Evolutionary conservation across 1,140 invertebrate genomes (phyloP), one percentile per base, ranked within the genome.

Genomic region (Drosophila funebris): DNA sequence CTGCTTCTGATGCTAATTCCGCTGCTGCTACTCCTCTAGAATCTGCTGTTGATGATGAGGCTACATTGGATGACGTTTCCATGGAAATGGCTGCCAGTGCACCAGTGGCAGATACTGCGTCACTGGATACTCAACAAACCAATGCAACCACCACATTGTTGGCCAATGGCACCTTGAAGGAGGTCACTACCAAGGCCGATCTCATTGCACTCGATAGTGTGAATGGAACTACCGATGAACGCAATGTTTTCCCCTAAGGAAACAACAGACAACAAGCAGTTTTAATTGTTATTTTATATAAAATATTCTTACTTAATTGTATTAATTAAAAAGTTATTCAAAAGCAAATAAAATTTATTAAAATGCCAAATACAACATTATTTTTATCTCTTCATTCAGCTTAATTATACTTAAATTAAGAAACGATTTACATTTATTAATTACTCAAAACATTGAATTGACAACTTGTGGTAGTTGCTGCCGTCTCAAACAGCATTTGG

Each of bases 191-290:
- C 48, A 69, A 69, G 7, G 58, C 60, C 3, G 50, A 70, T 16
- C 67, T 70, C 1, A 46, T 70, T 37, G 67, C 31, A 4, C 67
- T 43, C 5, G 50, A 54, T 3, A 37, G 16, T n/a, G 16, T 63
- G 0, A 70, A 70, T n/a, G 60, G 22, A 11, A 56, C 67, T 8
- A 14, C 8, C n/a, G n/a, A 54, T 1, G 33, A 20, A 6, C 11
- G 6, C 27, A 44, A 36, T 6, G 14, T 62, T 11, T 16, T 14
- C 1, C 41, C 54, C 1, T 66, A 18, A 60, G 2, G 0, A 9
- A 33, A 0, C n/a, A 24, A 13, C 18, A 7, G 13, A 36, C n/a
- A n/a, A n/a, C n/a, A n/a, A n/a, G n/a, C n/a, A n/a, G n/a, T n/a
- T n/a, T n/a, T n/a, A n/a, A n/a, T n/a, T n/a, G n/a, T n/a, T n/a